These are phyloP conservation scores for Xestia rhomboidea DNA, from an alignment of 2,888 invertebrate species.

Conservation along the genomic window DNA sequence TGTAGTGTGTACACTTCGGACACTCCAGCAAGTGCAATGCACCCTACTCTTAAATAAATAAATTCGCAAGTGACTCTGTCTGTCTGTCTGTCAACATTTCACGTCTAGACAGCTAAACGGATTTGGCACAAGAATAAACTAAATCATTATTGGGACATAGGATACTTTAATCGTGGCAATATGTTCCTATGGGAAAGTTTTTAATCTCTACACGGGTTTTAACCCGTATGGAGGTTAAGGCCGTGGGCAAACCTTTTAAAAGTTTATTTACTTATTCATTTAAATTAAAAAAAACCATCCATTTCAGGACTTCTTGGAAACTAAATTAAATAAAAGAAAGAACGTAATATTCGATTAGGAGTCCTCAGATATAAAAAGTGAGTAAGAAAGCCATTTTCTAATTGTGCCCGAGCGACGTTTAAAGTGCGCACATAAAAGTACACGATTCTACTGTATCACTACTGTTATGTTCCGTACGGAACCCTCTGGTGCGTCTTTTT, in stretches of 20 bases:
- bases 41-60: background rate
- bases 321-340: slow-evolving; percentile 32
- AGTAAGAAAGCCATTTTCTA: slow-evolving; percentile 76
- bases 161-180: background rate
- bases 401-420: slow-evolving; percentile 75
- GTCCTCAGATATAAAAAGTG: slow-evolving; percentile 50
- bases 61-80: background rate
- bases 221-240: no score
- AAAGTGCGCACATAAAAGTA: slow-evolving; percentile 75
- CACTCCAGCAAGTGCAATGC: background rate
- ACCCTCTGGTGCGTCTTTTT: slow-evolving; percentile 41
- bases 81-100: background rate
- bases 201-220: background rate
- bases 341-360: slow-evolving; percentile 57
- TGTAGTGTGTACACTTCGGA: background rate
- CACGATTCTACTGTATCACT: slow-evolving; percentile 66
- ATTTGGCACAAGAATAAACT: background rate
- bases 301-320: slow-evolving; percentile 8
- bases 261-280: background rate
- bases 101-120: background rate
- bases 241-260: background rate
- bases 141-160: background rate
- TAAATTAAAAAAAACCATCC: slow-evolving; percentile 4
- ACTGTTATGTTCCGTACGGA: slow-evolving; percentile 57
- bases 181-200: background rate